Base-by-base conservation (phyloP, 2,797 vertebrate genomes). In the Enteromius argenteus region DNA sequence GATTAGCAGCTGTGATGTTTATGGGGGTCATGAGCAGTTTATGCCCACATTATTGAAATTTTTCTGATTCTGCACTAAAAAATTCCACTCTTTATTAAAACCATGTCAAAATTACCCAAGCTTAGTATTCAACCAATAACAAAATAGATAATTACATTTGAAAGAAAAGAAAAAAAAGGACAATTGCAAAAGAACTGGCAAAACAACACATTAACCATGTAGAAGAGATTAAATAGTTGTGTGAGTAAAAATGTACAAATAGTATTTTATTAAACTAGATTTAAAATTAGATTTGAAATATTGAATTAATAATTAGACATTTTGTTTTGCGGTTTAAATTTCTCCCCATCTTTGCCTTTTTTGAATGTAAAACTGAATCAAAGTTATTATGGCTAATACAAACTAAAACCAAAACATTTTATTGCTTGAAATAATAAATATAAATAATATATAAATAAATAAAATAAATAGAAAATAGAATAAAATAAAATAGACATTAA, bases 1-100 rank as follows among this genome's bases (percentile, higher is more conserved):
- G 85, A 90, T 90, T 84, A 69, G 53, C 32, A 35, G 79, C 80
- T 72, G 75, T 64, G 75, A 86, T 85, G 82, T 86, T 87, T 87
- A 86, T 76, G 71, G 44, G 69, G 80, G 72, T 81, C 51, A 89
- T 60, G 68, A 80, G 77, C 58, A 74, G 77, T 79, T 53, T 75
- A 75, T 75, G 30, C 37, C 19, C 78, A 85, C 23, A 76, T 81
- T 76, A 67, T 58, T 30, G 60, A 53, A 56, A 27, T n/a, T 42
- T 32, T 74, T 73, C 68, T 64, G 30, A 73, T 60, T 60, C 53
- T 69, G 37, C 17, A 23, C 39, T 69, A 71, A n/a, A 84, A 60
- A 51, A 71, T 39, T 21, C 39, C 35, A 13, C 35, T 71, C 49
- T 81, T 80, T 66, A 21, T 19, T 27, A 67, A 79, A n/a, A n/a